A percentile compares a stretch with the other conserved stretches of the same genome.
Evolutionary conservation across 2,888 invertebrate genomes (phyloP).

Genomic region (Abscondita cerata): DNA sequence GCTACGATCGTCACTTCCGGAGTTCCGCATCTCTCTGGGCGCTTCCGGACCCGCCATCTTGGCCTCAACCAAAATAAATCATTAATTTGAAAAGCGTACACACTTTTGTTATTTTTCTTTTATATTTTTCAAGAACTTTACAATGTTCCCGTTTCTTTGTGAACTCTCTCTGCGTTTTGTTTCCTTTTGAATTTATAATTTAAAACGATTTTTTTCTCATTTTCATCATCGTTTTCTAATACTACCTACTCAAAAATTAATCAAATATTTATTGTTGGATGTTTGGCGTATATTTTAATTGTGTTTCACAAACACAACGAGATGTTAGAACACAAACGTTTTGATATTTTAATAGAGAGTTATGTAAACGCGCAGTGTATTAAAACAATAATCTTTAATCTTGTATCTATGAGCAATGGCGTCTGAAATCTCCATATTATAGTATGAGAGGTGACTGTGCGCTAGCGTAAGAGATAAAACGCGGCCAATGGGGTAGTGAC

Average conservation of each 20-base stretch:
- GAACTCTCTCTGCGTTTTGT: conserved; percentile 34
- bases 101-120: conserved; percentile 40
- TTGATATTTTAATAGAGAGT: too few species aligned
- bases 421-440: conserved; percentile 28
- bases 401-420: conserved; percentile 33
- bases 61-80: conserved; percentile 49
- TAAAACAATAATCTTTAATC: conserved; percentile 28
- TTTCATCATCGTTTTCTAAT: too few species aligned
- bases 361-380: conserved; percentile 8
- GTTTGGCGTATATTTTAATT: conserved; percentile 6
- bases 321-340: too few species aligned
- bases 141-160: conserved; percentile 42
- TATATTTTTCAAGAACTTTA: conserved; percentile 41
- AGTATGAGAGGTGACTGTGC: conserved; percentile 24
- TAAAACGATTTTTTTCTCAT: conserved; percentile 27
- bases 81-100: conserved; percentile 50
- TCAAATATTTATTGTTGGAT: not conserved
- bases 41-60: conserved; percentile 44
- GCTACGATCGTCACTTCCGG: conserved; percentile 34
- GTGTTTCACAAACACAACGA: not conserved
- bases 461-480: conserved; percentile 35
- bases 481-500: conserved; percentile 51
- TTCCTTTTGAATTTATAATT: conserved; percentile 41
- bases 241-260: too few species aligned
- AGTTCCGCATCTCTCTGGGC: conserved; percentile 40